These are phyloP conservation scores for Ancistrus triradiatus DNA, from an alignment of 2,113 vertebrate genomes.

Conservation along the genomic window DNA sequence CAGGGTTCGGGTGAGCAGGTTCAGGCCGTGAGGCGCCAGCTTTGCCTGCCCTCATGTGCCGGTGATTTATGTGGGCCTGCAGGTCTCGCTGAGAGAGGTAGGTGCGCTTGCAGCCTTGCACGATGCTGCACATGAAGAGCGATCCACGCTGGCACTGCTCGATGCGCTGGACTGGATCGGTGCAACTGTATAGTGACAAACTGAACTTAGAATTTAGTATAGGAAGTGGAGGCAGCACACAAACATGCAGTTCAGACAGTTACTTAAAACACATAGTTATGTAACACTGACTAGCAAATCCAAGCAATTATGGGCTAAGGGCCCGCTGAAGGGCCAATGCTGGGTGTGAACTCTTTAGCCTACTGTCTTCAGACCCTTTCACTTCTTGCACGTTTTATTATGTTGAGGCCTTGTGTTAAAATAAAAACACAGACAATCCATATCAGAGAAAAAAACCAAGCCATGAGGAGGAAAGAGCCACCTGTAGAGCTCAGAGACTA, in stretches of 20 bases:
- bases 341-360: too few species aligned
- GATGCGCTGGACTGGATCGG: conserved; percentile 92
- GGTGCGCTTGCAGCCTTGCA: conserved; percentile 95
- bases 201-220: conserved; percentile 55
- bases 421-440: too few species aligned
- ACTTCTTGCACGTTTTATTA: too few species aligned
- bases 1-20: conserved; percentile 73
- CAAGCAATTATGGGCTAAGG: too few species aligned
- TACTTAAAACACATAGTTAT: not conserved
- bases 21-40: conserved; percentile 76
- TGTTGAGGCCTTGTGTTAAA: too few species aligned
- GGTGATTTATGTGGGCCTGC: conserved; percentile 97
- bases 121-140: conserved; percentile 97
- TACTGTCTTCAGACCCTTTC: too few species aligned
- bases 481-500: too few species aligned
- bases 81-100: conserved; percentile 96
- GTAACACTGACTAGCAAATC: not conserved
- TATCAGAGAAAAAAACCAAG: too few species aligned
- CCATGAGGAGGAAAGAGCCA: too few species aligned
- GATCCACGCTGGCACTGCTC: conserved; percentile 93
- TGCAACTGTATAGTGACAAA: conserved; percentile 79
- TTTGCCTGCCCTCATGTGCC: conserved; percentile 89
- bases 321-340: too few species aligned
- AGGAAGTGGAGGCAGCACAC: conserved; percentile 34
- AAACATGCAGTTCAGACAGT: not conserved